phyloP scores from a whole-genome alignment of 2,888 invertebrate genomes.

The Lithosia quadra region DNA sequence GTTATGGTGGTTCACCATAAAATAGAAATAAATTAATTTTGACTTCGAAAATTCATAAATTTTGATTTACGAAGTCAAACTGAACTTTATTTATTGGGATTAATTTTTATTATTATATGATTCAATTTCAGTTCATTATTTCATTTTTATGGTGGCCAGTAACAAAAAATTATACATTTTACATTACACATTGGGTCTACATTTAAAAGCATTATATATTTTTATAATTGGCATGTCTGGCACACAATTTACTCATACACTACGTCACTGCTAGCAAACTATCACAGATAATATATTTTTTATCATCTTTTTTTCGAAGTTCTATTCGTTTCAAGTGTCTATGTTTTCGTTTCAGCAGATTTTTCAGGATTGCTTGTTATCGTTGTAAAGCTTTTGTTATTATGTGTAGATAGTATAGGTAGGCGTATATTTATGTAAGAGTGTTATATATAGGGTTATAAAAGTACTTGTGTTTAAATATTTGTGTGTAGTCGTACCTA shows the following conservation, averaged over 20 bases:
- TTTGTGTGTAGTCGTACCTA: conserved; percentile 23
- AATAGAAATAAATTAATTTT: conserved; percentile 3
- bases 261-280: conserved; percentile 56
- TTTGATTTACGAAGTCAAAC: neutral
- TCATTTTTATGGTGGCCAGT: conserved; percentile 15
- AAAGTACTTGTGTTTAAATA: conserved; percentile 21
- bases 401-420: conserved; percentile 61
- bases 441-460: conserved; percentile 20
- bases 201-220: conserved; percentile 47
- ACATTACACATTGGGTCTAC: conserved; percentile 83
- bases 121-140: neutral
- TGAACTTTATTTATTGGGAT: neutral
- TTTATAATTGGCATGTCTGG: conserved; percentile 66
- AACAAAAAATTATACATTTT: conserved; percentile 55
- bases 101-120: neutral
- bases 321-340: conserved; percentile 49
- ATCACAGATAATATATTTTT: conserved; percentile 54
- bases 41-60: neutral
- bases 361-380: conserved; percentile 52
- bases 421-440: conserved; percentile 45
- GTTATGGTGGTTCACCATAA: conserved; percentile 22
- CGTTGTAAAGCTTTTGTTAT: conserved; percentile 59
- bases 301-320: conserved; percentile 46
- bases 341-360: conserved; percentile 46
- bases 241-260: conserved; percentile 58